Conservation (phyloP, 1,140 invertebrate species). For the Archegozetes longisetosus region DNA sequence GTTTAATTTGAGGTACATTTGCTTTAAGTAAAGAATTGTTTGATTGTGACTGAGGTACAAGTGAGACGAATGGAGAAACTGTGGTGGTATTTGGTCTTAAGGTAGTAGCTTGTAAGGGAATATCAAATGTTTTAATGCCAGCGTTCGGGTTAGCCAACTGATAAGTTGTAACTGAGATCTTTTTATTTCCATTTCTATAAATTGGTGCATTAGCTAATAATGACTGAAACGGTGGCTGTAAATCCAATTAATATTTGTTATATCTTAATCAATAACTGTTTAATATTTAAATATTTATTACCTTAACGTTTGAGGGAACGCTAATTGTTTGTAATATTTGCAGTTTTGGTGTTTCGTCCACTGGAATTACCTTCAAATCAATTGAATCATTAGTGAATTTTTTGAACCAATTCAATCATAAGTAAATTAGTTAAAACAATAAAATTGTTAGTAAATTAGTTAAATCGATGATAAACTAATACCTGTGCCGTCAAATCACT, state of each 20-base stretch:
- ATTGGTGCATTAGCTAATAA: background rate
- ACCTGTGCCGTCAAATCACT: background rate
- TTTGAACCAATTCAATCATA: too few relatives aligned
- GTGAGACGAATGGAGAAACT: background rate
- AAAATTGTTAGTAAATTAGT: background rate
- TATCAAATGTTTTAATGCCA: too few relatives aligned
- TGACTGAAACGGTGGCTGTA: background rate
- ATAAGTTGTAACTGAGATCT: background rate
- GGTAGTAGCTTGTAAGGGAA: too few relatives aligned
- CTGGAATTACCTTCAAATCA: background rate
- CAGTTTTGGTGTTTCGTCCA: background rate
- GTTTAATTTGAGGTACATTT: background rate
- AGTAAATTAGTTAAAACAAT: too few relatives aligned
- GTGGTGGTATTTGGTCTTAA: slow-evolving; percentile 1
- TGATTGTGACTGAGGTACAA: background rate
- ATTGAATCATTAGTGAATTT: too few relatives aligned
- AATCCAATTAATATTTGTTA: background rate
- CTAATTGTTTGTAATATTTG: too few relatives aligned
- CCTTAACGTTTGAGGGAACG: background rate
- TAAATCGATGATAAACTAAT: background rate
- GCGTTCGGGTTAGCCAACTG: background rate
- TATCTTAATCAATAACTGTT: background rate
- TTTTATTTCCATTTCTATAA: background rate
- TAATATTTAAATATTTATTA: background rate
- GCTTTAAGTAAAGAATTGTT: background rate